phyloP scores from a whole-genome alignment of 2,888 invertebrate species.

The Hypena proboscidalis region DNA sequence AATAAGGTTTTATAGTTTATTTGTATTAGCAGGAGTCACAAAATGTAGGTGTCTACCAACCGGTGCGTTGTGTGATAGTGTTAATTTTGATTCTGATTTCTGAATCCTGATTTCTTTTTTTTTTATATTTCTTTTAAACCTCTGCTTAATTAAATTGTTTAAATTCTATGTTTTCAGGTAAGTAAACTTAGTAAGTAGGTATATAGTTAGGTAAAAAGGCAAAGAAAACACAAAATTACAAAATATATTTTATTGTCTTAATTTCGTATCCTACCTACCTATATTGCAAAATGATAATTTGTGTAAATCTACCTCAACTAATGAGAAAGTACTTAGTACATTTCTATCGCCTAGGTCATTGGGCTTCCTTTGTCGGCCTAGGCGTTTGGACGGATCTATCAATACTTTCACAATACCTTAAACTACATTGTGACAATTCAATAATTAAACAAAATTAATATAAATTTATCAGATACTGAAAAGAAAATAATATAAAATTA shows the following conservation, averaged over 20 bases:
- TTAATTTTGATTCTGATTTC: too few relatives aligned
- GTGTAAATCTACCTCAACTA: constrained; percentile 11
- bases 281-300: constrained; percentile 34
- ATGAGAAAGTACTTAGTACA: constrained; percentile 3
- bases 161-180: too few relatives aligned
- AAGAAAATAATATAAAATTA: neutral
- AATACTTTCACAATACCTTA: constrained; percentile 8
- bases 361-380: constrained; percentile 1
- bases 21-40: too few relatives aligned
- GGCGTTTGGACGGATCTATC: constrained; percentile 18
- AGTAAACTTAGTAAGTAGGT: neutral
- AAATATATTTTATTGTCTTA: constrained; percentile 39
- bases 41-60: too few relatives aligned
- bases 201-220: neutral
- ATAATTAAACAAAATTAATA: neutral
- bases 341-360: constrained; percentile 4
- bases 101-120: too few relatives aligned
- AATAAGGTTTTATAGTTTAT: too few relatives aligned
- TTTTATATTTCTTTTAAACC: too few relatives aligned
- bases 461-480: constrained; percentile 1
- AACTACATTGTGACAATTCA: constrained; percentile 23
- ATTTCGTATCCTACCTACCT: constrained; percentile 25
- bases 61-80: too few relatives aligned
- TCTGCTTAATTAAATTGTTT: too few relatives aligned
- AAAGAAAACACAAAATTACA: constrained; percentile 19